Percentiles rank a stretch among this genome's conserved stretches.
These are phyloP conservation scores for Spongilla lacustris DNA, from an alignment of 37 sponge, comb jelly and placozoan genomes.

Conservation along the genomic window DNA sequence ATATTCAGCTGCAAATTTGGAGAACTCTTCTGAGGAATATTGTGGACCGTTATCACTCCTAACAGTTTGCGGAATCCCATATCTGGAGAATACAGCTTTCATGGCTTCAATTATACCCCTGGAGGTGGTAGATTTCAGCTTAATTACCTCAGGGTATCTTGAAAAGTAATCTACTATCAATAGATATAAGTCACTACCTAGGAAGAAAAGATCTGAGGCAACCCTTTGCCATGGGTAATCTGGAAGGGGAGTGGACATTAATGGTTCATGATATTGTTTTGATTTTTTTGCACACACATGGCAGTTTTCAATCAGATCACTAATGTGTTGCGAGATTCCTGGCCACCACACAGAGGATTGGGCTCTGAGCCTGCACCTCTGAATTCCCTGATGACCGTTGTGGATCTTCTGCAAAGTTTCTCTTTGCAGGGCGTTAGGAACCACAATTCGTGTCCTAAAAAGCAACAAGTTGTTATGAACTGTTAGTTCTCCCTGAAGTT, in stretches of 20 bases:
- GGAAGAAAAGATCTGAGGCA: conserved; percentile 39
- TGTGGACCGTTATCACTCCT: conserved; percentile 7
- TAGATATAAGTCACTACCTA: conserved; percentile 24
- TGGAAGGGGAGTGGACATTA: no score
- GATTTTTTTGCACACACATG: conserved; percentile 17
- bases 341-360: conserved; percentile 50
- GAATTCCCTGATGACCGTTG: conserved; percentile 41
- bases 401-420: conserved; percentile 39
- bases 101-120: conserved; percentile 3
- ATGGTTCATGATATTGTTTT: no score
- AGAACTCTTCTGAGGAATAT: conserved; percentile 9
- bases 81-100: conserved; percentile 1
- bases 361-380: conserved; percentile 5
- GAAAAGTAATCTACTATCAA: conserved; percentile 50
- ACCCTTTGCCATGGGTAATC: conserved; percentile 50
- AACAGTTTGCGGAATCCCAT: neutral
- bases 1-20: conserved; percentile 9
- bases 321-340: conserved; percentile 9
- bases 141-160: conserved; percentile 34
- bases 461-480: conserved; percentile 10
- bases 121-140: conserved; percentile 39
- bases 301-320: conserved; percentile 25
- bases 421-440: conserved; percentile 19
- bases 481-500: conserved; percentile 10
- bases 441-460: conserved; percentile 20